phyloP scores from a whole-genome alignment of 1,140 invertebrate genomes.

The Drosophila albomicans region DNA sequence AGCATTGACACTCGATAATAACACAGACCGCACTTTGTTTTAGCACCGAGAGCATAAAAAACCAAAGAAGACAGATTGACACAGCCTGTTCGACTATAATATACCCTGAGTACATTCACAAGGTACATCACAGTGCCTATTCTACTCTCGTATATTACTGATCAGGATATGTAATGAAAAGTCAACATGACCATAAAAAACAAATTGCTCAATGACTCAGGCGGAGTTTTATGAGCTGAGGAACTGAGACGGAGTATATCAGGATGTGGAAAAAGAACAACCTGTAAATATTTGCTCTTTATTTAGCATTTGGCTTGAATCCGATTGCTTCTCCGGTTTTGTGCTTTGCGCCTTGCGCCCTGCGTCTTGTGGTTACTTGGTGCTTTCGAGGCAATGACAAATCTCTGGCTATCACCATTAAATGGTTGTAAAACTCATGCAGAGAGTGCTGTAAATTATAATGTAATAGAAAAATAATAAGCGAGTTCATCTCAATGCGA shows the following conservation, averaged over 20 bases:
- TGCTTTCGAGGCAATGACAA: slow-evolving; percentile 52
- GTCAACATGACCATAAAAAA: slow-evolving; percentile 59
- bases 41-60: slow-evolving; percentile 11
- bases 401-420: slow-evolving; percentile 63
- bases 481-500: slow-evolving; percentile 55
- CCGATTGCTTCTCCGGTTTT: neutral
- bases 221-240: slow-evolving; percentile 57
- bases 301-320: slow-evolving; percentile 43
- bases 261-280: slow-evolving; percentile 35
- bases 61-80: neutral
- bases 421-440: slow-evolving; percentile 71
- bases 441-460: slow-evolving; percentile 72
- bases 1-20: slow-evolving; percentile 57
- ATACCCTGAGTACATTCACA: neutral
- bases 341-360: no score
- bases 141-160: neutral
- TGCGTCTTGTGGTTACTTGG: no score
- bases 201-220: slow-evolving; percentile 69
- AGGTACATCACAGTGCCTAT: neutral
- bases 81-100: neutral
- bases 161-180: neutral
- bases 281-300: slow-evolving; percentile 73
- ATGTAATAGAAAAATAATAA: slow-evolving; percentile 81
- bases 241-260: slow-evolving; percentile 6
- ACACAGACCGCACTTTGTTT: slow-evolving; percentile 41